Percentiles rank a stretch among this genome's conserved stretches.
phyloP scores from a whole-genome alignment of 1,140 invertebrate species.

The Colletes latitarsis region DNA sequence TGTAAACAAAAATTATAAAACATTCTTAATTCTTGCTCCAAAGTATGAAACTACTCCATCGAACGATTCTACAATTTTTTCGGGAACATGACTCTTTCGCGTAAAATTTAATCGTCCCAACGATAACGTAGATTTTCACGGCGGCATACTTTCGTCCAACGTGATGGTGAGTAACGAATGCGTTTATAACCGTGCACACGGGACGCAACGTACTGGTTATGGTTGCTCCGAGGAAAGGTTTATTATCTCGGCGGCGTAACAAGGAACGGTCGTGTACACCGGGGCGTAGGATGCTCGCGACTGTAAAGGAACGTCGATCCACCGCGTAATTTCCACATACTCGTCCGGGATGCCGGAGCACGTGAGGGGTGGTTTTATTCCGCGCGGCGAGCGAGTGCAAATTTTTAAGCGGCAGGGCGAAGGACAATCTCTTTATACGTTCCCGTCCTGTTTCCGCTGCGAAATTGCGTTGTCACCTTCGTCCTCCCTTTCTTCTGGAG shows the following conservation, averaged over 20 bases:
- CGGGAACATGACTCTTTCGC: too few relatives aligned
- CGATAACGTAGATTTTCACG: neutral
- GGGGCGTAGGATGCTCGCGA: neutral
- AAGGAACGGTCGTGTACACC: conserved; percentile 1
- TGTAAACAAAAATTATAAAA: too few relatives aligned
- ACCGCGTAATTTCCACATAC: conserved; percentile 9
- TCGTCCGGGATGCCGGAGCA: neutral
- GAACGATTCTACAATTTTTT: too few relatives aligned
- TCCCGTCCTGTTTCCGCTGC: conserved; percentile 51
- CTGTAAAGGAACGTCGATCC: conserved; percentile 2
- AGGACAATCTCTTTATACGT: conserved; percentile 65
- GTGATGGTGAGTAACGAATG: conserved; percentile 18
- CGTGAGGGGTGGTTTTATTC: conserved; percentile 33
- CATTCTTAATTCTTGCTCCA: too few relatives aligned
- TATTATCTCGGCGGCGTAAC: conserved; percentile 31
- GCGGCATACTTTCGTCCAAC: conserved; percentile 8
- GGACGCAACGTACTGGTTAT: conserved; percentile 29
- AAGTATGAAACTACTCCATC: too few relatives aligned
- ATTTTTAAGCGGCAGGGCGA: conserved; percentile 59
- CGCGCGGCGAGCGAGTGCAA: conserved; percentile 48
- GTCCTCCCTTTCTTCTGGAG: neutral
- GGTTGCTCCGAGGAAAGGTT: conserved; percentile 29
- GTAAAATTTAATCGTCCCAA: conserved; percentile 17
- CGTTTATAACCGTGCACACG: conserved; percentile 27
- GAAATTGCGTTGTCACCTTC: conserved; percentile 65